phyloP scores from a whole-genome alignment of 2,113 vertebrate genomes.

The Melanostigma gelatinosum region DNA sequence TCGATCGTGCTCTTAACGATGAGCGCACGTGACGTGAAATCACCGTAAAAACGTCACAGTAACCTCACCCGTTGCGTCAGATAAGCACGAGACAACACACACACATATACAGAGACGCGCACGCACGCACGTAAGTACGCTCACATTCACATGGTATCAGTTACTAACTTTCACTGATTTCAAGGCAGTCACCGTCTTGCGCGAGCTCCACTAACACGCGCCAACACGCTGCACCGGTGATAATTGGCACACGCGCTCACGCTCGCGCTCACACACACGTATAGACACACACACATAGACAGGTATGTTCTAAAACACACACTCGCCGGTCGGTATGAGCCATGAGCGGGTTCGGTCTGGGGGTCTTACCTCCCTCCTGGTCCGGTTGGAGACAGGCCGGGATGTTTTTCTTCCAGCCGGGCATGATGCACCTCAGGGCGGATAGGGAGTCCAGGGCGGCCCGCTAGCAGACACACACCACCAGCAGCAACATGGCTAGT shows the following conservation, averaged over 20 bases:
- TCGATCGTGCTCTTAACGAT: background rate
- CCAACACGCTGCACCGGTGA: slow-evolving; percentile 54
- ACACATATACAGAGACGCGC: background rate
- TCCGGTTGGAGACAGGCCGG: slow-evolving; percentile 96
- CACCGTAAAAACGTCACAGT: slow-evolving; percentile 60
- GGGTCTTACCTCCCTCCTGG: slow-evolving; percentile 86
- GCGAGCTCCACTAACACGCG: slow-evolving; percentile 57
- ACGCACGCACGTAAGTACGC: slow-evolving; percentile 7
- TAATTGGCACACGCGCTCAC: slow-evolving; percentile 44
- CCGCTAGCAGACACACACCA: slow-evolving; percentile 74
- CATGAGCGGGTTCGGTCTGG: slow-evolving; percentile 19
- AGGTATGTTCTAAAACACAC: slow-evolving; percentile 19
- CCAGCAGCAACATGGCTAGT: slow-evolving; percentile 76
- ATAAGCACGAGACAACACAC: slow-evolving; percentile 46
- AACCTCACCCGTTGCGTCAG: slow-evolving; percentile 72
- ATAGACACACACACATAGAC: slow-evolving; percentile 12
- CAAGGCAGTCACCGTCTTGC: slow-evolving; percentile 39
- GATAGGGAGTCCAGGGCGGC: slow-evolving; percentile 81
- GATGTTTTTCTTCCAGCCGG: slow-evolving; percentile 98
- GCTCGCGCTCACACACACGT: background rate
- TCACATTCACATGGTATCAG: slow-evolving; percentile 38
- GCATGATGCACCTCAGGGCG: slow-evolving; percentile 87
- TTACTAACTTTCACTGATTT: slow-evolving; percentile 72
- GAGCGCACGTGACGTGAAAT: slow-evolving; percentile 43
- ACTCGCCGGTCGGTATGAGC: slow-evolving; percentile 41